phyloP scores from a whole-genome alignment of 2,888 invertebrate genomes.

The Xanthorhoe designata region DNA sequence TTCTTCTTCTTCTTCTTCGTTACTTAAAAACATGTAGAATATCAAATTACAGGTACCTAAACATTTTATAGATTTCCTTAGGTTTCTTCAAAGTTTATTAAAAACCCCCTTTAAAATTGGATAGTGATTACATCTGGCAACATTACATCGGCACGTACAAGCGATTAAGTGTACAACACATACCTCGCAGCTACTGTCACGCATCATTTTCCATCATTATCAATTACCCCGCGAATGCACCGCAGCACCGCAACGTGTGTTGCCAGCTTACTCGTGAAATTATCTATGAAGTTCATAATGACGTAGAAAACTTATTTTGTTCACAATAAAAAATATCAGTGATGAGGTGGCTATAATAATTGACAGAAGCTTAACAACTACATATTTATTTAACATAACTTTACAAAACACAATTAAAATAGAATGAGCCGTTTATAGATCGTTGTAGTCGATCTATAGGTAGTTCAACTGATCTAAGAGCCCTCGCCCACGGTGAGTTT shows the following conservation, averaged over 20 bases:
- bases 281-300: slow-evolving; percentile 33
- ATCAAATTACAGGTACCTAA: not conserved
- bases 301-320: slow-evolving; percentile 22
- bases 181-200: slow-evolving; percentile 80
- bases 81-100: not conserved
- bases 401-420: no score
- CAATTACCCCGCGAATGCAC: slow-evolving; percentile 74
- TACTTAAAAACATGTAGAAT: no score
- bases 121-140: slow-evolving; percentile 48
- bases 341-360: slow-evolving; percentile 7
- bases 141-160: slow-evolving; percentile 54
- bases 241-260: slow-evolving; percentile 57
- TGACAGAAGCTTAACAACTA: no score
- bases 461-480: no score
- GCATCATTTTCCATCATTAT: slow-evolving; percentile 82
- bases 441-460: no score
- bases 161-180: slow-evolving; percentile 66
- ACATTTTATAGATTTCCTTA: not conserved
- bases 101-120: slow-evolving; percentile 23
- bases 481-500: no score
- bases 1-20: no score
- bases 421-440: no score
- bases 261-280: slow-evolving; percentile 54
- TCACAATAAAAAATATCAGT: slow-evolving; percentile 24
- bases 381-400: no score